A percentile compares a stretch with the other conserved stretches of the same genome.
These are phyloP conservation scores for Anthonomus grandis DNA, from an alignment of 1,140 invertebrate species.

Conservation along the genomic window DNA sequence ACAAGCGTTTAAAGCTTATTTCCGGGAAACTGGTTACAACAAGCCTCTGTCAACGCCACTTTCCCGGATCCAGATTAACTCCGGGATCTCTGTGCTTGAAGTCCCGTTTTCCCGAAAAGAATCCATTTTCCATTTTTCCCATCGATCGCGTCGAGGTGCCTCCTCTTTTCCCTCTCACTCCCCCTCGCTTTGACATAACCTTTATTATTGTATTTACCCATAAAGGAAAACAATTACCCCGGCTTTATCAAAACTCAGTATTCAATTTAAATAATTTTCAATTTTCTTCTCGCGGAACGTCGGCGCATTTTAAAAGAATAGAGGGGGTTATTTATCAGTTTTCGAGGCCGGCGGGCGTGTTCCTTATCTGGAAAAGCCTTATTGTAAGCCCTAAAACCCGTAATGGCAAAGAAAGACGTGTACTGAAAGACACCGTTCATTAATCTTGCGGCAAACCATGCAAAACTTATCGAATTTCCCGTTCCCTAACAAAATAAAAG, in stretches of 20 bases:
- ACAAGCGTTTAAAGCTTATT: too few species aligned
- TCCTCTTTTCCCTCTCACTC: too few species aligned
- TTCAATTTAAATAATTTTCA: slow-evolving; percentile 9
- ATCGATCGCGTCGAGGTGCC: too few species aligned
- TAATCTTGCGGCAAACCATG: slow-evolving; percentile 49
- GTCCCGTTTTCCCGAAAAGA: too few species aligned
- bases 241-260: not conserved
- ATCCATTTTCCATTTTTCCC: too few species aligned
- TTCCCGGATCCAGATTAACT: too few species aligned
- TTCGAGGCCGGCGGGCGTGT: not conserved
- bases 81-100: too few species aligned
- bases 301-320: slow-evolving; percentile 1
- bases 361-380: slow-evolving; percentile 18
- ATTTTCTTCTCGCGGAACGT: slow-evolving; percentile 18
- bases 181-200: too few species aligned
- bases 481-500: slow-evolving; percentile 18
- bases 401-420: slow-evolving; percentile 27
- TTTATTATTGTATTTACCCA: too few species aligned
- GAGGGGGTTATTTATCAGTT: slow-evolving; percentile 17
- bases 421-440: slow-evolving; percentile 47
- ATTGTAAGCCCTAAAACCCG: slow-evolving; percentile 20
- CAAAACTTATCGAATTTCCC: slow-evolving; percentile 46
- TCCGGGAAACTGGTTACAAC: too few species aligned
- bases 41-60: too few species aligned
- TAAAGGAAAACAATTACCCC: too few species aligned